Evolutionary conservation across 2,113 vertebrate species (phyloP), one percentile per base, ranked within the genome.

Genomic region (Alligator sinensis): DNA sequence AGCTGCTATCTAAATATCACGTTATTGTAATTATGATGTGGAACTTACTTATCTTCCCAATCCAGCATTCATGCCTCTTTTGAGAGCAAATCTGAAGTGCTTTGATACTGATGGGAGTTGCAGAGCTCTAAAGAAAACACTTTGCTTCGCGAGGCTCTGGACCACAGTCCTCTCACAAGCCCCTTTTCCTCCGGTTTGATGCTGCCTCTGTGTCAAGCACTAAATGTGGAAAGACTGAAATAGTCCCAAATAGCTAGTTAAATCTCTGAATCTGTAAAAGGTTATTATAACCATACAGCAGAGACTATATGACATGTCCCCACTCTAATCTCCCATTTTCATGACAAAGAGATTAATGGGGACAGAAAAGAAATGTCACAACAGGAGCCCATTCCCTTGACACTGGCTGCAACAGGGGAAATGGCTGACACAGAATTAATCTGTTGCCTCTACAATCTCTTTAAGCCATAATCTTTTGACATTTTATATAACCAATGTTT

Each of bases 341-440:
- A 94, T 94, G 88, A 88, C 83, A 94, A 93, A 94, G 82, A 90
- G 84, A 95, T 78, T 94, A 80, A 96, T 77, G 78, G 59, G 77
- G 83, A 87, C 91, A 60, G 30, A 72, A 95, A 90, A 88, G 4
- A 68, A 92, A 85, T 86, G 79, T 90, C 92, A 82, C 79, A 85
- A 74, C 18, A 91, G 90, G 62, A 95, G 19, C 19, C 81, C 30
- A 54, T 61, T 88, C 28, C 92, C 87, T 64, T 70, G 72, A 88
- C n/a, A 66, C 62, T 19, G 87, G 54, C 60, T 70, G 38, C n/a
- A 80, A 78, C 75, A 77, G 57, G n/a, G 87, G 47, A 94, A 89
- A 88, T 28, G 38, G 15, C 60, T 95, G 62, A 74, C 63, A 88
- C 30, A 88, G 59, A 90, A 88, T 30, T 55, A 34, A 88, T 88